Evolutionary conservation across 1,140 invertebrate genomes (phyloP), one percentile per base, ranked within the genome.

Genomic region (Nasonia vitripennis): DNA sequence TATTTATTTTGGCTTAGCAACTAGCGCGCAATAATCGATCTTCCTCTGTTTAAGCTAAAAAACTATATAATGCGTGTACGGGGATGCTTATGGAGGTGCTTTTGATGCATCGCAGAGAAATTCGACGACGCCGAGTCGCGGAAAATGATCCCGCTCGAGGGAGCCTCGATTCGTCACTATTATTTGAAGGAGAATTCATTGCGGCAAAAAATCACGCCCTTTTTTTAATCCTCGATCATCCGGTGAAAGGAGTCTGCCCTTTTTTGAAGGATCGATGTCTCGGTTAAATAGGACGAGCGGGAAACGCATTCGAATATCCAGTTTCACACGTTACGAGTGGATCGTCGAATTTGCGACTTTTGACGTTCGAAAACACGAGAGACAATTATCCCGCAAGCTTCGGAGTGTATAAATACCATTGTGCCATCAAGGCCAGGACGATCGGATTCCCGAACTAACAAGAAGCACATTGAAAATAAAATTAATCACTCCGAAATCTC

Each of bases 1-100:
- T 85, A 74, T 85, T 85, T 85, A 85, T 80, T 74, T 85, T 85
- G 41, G 68, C 70, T 85, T 74, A 85, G 62, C 68, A 23, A 74
- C 34, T 68, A 62, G 17, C 68, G 31, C 55, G 27, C 68, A 78
- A 78, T 78, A 84, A 85, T 85, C 83, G 77, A 85, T 85, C 78
- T 85, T 80, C 14, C 34, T 85, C 78, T 73, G 27, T 79, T 62
- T 79, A 51, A 45, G 20, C n/a, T n/a, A 80, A 73, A 85, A 67
- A 85, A 79, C 11, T 20, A 14, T 41, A 73, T 51, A 75, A 37
- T 17, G 23, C 55, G 12, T 27, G 27, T 34, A 62, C 11, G 7
- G 6, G 17, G 14, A 37, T 37, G 34, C 34, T 37, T 71, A 48
- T 17, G 11, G 17, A 80, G 55, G 73, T 5, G 51, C 41, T 62